Conservation (phyloP, 1,140 invertebrate genomes). For the Heterodera carotae region DNA sequence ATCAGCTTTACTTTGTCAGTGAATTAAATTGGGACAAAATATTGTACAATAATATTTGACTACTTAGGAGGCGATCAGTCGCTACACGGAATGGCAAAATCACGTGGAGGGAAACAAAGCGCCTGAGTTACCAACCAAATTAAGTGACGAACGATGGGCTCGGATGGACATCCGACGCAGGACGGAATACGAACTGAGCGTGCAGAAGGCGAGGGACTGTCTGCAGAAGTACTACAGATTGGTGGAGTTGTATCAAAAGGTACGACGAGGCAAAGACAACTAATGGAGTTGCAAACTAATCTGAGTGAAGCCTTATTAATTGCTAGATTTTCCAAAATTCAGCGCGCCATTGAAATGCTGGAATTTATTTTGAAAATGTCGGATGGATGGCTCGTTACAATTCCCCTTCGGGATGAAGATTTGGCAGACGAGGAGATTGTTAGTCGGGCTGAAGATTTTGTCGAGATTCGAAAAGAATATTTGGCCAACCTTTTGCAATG, state of each 20-base stretch:
- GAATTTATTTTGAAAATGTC: constrained; percentile 33
- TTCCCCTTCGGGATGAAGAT: constrained; percentile 27
- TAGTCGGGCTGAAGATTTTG: constrained; percentile 35
- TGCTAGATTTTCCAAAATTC: constrained; percentile 15
- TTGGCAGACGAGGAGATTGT: constrained; percentile 15
- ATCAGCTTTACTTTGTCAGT: constrained; percentile 48
- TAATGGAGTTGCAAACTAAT: constrained; percentile 7
- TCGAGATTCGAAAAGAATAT: constrained; percentile 40
- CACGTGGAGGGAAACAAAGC: constrained; percentile 37
- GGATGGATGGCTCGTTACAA: constrained; percentile 42
- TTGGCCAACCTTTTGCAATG: constrained; percentile 37
- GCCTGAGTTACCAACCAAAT: constrained; percentile 43
- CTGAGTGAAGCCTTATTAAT: neutral
- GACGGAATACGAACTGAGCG: constrained; percentile 48
- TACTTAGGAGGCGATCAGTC: constrained; percentile 40
- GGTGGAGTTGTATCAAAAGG: constrained; percentile 42
- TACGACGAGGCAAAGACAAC: neutral
- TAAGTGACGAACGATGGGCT: constrained; percentile 50
- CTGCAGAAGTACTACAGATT: constrained; percentile 45
- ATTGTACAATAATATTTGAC: neutral
- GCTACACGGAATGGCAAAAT: constrained; percentile 38
- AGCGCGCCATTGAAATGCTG: constrained; percentile 44
- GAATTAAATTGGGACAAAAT: constrained; percentile 2
- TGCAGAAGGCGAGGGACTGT: constrained; percentile 43
- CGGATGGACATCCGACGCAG: constrained; percentile 43